phyloP scores from a whole-genome alignment of 2,888 invertebrate species.

The Venusia cambrica region DNA sequence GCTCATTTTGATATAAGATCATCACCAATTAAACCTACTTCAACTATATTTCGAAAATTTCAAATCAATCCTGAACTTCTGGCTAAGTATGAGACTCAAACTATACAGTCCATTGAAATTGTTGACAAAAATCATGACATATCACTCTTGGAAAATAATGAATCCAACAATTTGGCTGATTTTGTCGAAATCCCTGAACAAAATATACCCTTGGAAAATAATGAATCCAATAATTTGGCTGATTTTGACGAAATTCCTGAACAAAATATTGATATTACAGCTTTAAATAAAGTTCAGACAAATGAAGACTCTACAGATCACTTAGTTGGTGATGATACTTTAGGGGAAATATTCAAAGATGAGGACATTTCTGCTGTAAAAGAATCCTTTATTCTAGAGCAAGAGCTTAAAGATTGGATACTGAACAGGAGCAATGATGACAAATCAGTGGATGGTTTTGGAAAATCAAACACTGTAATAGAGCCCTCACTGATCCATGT shows the following conservation, averaged over 20 bases:
- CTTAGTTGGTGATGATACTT: slow-evolving; percentile 30
- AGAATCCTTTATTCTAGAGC: slow-evolving; percentile 43
- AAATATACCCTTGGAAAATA: slow-evolving; percentile 16
- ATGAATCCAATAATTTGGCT: slow-evolving; percentile 9
- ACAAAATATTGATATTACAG: slow-evolving; percentile 9
- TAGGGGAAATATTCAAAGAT: slow-evolving; percentile 52
- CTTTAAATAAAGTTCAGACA: slow-evolving; percentile 13
- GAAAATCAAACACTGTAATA: slow-evolving; percentile 52
- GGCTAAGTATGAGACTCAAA: slow-evolving; percentile 58
- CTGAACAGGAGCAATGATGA: slow-evolving; percentile 45
- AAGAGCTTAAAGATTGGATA: slow-evolving; percentile 55
- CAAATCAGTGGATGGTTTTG: slow-evolving; percentile 52
- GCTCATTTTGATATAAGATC: slow-evolving; percentile 72
- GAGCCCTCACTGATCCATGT: slow-evolving; percentile 56
- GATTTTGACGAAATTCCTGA: too few relatives aligned
- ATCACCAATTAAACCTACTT: slow-evolving; percentile 68
- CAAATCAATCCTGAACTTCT: slow-evolving; percentile 66
- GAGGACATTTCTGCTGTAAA: slow-evolving; percentile 49
- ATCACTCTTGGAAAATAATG: slow-evolving; percentile 15
- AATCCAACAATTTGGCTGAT: slow-evolving; percentile 10
- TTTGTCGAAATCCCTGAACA: too few relatives aligned
- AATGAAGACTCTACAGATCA: slow-evolving; percentile 20
- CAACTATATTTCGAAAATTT: slow-evolving; percentile 65
- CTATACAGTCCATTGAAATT: slow-evolving; percentile 53
- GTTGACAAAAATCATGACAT: slow-evolving; percentile 32